A percentile compares a stretch with the other conserved stretches of the same genome.
phyloP scores from a whole-genome alignment of 2,888 invertebrate species.

The Drosophila quasianomalipes region DNA sequence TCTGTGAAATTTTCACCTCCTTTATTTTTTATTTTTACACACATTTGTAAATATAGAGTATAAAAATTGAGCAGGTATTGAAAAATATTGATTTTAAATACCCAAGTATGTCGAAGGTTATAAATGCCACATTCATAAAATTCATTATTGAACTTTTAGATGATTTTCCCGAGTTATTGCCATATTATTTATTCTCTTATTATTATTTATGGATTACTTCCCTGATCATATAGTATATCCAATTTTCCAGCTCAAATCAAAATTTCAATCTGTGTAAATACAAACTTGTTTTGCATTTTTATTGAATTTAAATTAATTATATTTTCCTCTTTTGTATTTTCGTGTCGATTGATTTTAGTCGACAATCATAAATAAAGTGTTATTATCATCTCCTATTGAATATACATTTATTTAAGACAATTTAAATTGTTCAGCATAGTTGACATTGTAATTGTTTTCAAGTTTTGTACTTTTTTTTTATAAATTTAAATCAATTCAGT shows the following conservation, averaged over 20 bases:
- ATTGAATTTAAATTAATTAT: background rate
- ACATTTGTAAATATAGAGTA: background rate
- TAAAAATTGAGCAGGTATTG: background rate
- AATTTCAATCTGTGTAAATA: background rate
- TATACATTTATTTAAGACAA: background rate
- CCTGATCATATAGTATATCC: background rate
- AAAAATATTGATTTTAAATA: background rate
- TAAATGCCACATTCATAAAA: background rate
- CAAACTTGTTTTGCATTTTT: background rate
- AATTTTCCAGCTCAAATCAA: background rate
- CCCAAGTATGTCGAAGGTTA: background rate
- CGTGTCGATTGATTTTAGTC: background rate
- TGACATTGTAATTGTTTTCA: background rate
- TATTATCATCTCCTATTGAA: background rate
- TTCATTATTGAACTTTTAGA: background rate
- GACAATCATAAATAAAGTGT: background rate
- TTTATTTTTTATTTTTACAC: background rate
- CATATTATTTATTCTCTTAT: background rate
- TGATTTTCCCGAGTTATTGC: background rate
- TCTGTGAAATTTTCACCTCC: background rate
- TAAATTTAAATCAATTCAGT: background rate
- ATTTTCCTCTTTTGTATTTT: background rate
- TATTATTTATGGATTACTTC: background rate
- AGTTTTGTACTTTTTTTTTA: fast-evolving
- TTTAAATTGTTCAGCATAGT: background rate